phyloP scores from a whole-genome alignment of 2,113 vertebrate genomes.

The Trichomycterus rosablanca region DNA sequence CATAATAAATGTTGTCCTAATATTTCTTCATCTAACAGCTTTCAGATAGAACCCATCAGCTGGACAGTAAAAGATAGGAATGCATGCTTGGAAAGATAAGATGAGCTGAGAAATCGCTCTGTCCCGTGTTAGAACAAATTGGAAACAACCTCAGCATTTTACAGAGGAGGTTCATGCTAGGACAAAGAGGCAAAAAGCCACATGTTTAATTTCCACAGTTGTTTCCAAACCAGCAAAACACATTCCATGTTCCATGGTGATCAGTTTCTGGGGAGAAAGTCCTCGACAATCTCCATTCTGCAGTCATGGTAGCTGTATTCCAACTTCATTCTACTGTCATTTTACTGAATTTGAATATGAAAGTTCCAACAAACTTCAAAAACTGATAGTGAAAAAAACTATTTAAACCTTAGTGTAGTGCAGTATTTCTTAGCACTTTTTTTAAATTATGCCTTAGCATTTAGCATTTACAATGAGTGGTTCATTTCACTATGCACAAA shows the following conservation, averaged over 20 bases:
- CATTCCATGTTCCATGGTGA: slow-evolving; percentile 3
- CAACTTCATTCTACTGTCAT: too few relatives aligned
- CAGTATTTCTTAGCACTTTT: too few relatives aligned
- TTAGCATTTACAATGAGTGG: too few relatives aligned
- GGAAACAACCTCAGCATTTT: slow-evolving; percentile 13
- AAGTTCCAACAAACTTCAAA: background rate
- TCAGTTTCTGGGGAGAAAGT: slow-evolving; percentile 15
- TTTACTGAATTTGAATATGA: too few relatives aligned
- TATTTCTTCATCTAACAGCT: slow-evolving; percentile 12
- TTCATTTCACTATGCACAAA: too few relatives aligned
- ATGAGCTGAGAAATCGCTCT: slow-evolving; percentile 23
- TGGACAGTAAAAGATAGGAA: slow-evolving; percentile 13
- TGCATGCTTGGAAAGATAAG: slow-evolving; percentile 30
- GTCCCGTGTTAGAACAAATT: slow-evolving; percentile 1
- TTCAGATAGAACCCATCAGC: slow-evolving; percentile 3
- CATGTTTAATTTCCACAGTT: slow-evolving; percentile 19
- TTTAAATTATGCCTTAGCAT: too few relatives aligned
- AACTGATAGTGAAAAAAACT: background rate
- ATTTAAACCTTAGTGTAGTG: too few relatives aligned
- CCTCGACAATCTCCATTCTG: background rate
- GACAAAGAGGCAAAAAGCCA: slow-evolving; percentile 14
- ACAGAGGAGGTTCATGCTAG: slow-evolving; percentile 21
- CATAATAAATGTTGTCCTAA: background rate
- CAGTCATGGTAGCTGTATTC: slow-evolving; percentile 5
- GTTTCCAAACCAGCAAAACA: slow-evolving; percentile 28